Percentiles rank a stretch among this genome's conserved stretches.
phyloP scores from a whole-genome alignment of 1,140 invertebrate species.

The Drosophila athabasca region DNA sequence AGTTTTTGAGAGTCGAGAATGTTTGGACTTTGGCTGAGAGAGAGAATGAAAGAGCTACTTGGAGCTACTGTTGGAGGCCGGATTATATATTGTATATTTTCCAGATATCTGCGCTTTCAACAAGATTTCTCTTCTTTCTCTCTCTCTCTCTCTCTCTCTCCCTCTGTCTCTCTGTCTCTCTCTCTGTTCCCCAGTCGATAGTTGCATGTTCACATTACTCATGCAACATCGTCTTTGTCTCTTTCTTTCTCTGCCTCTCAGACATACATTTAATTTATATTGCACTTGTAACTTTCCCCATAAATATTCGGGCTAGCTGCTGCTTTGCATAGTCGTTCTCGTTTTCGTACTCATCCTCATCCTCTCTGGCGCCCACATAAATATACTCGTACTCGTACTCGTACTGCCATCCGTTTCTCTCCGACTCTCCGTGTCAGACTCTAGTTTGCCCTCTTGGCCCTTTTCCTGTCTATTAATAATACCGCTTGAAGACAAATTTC shows the following conservation, averaged over 20 bases:
- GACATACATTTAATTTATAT: slow-evolving; percentile 67
- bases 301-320: slow-evolving; percentile 53
- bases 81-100: slow-evolving; percentile 10
- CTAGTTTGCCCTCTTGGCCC: neutral
- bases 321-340: slow-evolving; percentile 63
- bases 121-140: neutral
- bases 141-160: too few relatives aligned
- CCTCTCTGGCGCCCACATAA: slow-evolving; percentile 55
- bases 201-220: slow-evolving; percentile 49
- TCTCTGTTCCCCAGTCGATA: neutral
- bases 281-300: slow-evolving; percentile 72
- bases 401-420: slow-evolving; percentile 7
- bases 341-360: slow-evolving; percentile 54
- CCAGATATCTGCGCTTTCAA: slow-evolving; percentile 7
- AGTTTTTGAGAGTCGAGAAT: slow-evolving; percentile 60
- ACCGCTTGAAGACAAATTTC: slow-evolving; percentile 67
- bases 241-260: neutral
- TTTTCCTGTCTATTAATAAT: slow-evolving; percentile 65
- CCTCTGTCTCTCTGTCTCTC: too few relatives aligned
- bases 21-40: slow-evolving; percentile 18
- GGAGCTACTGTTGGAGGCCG: neutral
- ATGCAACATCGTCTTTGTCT: slow-evolving; percentile 30
- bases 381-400: slow-evolving; percentile 45
- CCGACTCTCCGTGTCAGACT: too few relatives aligned
- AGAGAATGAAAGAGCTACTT: slow-evolving; percentile 26